Evolutionary conservation across 2,888 invertebrate species (phyloP), one percentile per base, ranked within the genome.

Genomic region (Balanococcus diminutus): DNA sequence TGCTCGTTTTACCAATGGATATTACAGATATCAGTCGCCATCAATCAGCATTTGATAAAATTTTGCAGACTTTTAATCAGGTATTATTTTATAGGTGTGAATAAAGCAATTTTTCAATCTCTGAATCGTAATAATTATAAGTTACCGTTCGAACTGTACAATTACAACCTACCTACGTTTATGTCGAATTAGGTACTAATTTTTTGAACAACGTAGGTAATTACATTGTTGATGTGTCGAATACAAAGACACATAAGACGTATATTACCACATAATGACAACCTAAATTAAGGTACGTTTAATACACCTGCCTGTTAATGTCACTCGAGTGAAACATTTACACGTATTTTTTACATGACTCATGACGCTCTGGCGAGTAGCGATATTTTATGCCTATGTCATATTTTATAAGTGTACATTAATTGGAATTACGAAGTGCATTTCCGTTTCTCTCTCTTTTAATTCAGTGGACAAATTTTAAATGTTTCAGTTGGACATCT

Each of bases 1-100:
- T 96, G 2, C 90, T 95, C 14, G 91, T 95, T 0, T 88, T 95
- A 19, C 93, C 93, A 0, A 91, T 96, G 90, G 95, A 96, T 89
- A 91, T 96, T 88, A 89, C 92, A 6, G 90, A 94, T 25, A 89
- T 92, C 32, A 90, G 92, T 0, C 90, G 90, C 14, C 96, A 96
- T 89, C 90, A 93, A 88, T 89, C 90, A 36, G 91, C 92, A 39
- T 92, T 95, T 42, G 90, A 93, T 81, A 89, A 90, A 85, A 93
- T 95, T 0, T 89, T 95, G 0, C 89, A 92, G 39, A 92, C 94
- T 89, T 96, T 95, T 89, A 94, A 93, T 75, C 90, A 90, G 88
- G 92, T 92, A 88, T 87, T 67, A 25, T 8, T 16, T 31, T 31
- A n/a, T n/a, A 72, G 72, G 31, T 31, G 72, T 32, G 4, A 56